Conservation (phyloP, 2,797 vertebrate genomes). For the Denticeps clupeoides region DNA sequence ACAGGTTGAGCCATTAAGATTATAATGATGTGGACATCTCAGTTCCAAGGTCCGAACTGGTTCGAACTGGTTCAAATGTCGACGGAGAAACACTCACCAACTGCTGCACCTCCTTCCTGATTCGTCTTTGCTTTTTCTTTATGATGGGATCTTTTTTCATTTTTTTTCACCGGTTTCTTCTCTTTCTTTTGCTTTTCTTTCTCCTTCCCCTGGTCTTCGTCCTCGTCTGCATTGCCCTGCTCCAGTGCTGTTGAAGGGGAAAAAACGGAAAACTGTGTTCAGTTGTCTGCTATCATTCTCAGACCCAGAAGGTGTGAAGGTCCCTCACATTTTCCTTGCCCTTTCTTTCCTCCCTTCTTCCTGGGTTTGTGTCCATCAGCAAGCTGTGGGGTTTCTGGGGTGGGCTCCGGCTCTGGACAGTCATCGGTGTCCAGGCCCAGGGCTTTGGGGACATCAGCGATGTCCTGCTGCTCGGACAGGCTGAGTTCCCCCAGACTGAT, state of each 20-base stretch:
- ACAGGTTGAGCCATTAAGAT: no score
- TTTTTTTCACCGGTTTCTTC: constrained; percentile 37
- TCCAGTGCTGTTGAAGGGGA: not conserved
- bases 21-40: no score
- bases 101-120: constrained; percentile 36
- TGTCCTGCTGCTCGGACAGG: constrained; percentile 5
- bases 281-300: no score
- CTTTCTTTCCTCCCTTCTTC: constrained; percentile 44
- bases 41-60: not conserved
- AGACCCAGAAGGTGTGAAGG: no score
- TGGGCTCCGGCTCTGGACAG: constrained; percentile 25
- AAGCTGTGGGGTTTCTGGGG: constrained; percentile 20
- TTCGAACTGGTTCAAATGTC: not conserved
- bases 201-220: constrained; percentile 30
- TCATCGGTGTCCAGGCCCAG: constrained; percentile 38
- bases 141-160: constrained; percentile 31
- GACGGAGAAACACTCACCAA: constrained; percentile 23
- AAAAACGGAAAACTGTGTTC: not conserved
- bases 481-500: constrained; percentile 50
- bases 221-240: constrained; percentile 16
- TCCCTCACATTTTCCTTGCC: constrained; percentile 42
- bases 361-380: constrained; percentile 35
- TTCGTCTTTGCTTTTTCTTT: constrained; percentile 37
- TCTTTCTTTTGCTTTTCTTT: constrained; percentile 32
- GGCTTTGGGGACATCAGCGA: constrained; percentile 36